Percentiles rank a stretch among this genome's conserved stretches.
Conservation (phyloP, 2,888 invertebrate genomes). For the Eupelmus urozonus region DNA sequence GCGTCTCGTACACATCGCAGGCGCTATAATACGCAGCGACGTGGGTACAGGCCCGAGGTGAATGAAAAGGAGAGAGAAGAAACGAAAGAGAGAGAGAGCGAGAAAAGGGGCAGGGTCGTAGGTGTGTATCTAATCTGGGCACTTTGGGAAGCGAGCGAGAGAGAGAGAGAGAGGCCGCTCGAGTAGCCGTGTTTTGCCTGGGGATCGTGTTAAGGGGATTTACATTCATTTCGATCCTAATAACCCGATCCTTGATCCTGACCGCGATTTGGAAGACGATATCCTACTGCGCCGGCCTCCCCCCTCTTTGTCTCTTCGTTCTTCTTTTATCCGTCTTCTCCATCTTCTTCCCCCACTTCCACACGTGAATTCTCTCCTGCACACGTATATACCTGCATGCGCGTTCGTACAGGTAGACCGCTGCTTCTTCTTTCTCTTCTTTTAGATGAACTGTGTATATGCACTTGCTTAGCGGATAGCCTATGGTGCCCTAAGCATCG, state of each 20-base stretch:
- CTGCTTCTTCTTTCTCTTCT: too few relatives aligned
- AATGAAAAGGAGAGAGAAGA: not conserved
- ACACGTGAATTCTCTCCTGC: not conserved
- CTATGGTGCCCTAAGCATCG: too few relatives aligned
- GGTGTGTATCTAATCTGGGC: conserved; percentile 55
- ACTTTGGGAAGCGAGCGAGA: too few relatives aligned
- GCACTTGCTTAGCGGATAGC: not conserved
- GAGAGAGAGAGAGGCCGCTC: not conserved
- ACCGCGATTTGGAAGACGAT: conserved; percentile 69
- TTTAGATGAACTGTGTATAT: not conserved
- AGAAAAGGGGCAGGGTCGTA: conserved; percentile 22
- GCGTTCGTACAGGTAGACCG: too few relatives aligned
- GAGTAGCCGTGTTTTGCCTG: conserved; percentile 77
- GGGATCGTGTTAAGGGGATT: conserved; percentile 78
- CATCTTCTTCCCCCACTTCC: conserved; percentile 24
- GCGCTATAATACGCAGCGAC: not conserved
- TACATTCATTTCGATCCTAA: conserved; percentile 78
- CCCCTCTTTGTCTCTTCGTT: not conserved
- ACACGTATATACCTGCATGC: not conserved
- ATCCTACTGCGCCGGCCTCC: conserved; percentile 35
- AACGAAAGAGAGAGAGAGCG: conserved; percentile 3
- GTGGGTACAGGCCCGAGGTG: not conserved
- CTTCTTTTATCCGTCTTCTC: conserved; percentile 14
- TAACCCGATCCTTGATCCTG: conserved; percentile 76
- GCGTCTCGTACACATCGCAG: not conserved